Evolutionary conservation across 2,113 vertebrate species (phyloP), one percentile per base, ranked within the genome.

Genomic region (Scortum barcoo): DNA sequence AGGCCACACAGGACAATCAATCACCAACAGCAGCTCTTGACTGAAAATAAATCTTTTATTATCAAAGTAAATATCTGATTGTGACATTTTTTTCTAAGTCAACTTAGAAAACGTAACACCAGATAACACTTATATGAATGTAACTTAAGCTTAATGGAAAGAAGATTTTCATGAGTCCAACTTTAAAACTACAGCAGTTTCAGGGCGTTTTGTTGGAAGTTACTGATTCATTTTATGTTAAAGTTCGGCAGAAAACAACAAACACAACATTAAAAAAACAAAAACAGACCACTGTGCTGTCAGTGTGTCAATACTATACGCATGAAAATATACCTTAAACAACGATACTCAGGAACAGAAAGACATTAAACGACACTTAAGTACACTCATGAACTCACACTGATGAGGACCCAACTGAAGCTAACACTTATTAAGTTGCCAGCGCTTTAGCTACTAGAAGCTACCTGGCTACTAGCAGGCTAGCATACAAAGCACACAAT

Each of bases 1-100:
- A n/a, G n/a, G n/a, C n/a, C n/a, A n/a, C n/a, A n/a, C n/a, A n/a
- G n/a, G n/a, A n/a, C n/a, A n/a, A 71, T 30, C 44, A 38, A 13
- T 24, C 17, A 16, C 4, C 7, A 51, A 50, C 0, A 36, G 0
- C 14, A n/a, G 17, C 16, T 44, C 17, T 0, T 3, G n/a, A 9
- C 24, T 79, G 51, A 81, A 81, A 67, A 75, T 56, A 61, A 24
- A 40, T 40, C 1, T 71, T 88, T 88, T 78, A 74, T 84, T 84
- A 33, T 74, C n/a, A 77, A 65, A 78, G 22, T 28, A 68, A 57
- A 12, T 3, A 22, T 24, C 42, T 62, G 42, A 57, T 11, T 1
- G 51, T 46, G 63, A 62, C 48, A 56, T 19, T 62, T 48, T 48
- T 28, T 56, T 66, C 38, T 36, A 6, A 30, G 24, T n/a, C 11